These are phyloP conservation scores for Spodoptera littoralis DNA, from an alignment of 2,888 invertebrate genomes.

Conservation along the genomic window DNA sequence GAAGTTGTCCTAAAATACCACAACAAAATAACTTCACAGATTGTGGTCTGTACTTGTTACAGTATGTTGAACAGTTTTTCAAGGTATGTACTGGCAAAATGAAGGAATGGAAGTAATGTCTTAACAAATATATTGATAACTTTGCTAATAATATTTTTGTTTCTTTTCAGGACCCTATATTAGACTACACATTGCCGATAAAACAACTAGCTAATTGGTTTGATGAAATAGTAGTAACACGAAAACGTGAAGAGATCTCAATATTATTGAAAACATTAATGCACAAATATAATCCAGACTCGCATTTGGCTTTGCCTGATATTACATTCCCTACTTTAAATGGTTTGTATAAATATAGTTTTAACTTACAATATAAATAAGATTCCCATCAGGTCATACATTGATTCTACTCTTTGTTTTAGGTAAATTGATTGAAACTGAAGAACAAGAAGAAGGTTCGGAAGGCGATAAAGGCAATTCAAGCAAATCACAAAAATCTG, in stretches of 20 bases:
- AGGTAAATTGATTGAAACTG: constrained; percentile 90
- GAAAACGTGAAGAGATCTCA: constrained; percentile 96
- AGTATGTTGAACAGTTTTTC: constrained; percentile 99
- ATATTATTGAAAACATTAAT: constrained; percentile 93
- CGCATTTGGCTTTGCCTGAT: constrained; percentile 91
- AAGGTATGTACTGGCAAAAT: constrained; percentile 84
- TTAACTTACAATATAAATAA: neutral
- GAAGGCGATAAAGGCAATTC: constrained; percentile 82
- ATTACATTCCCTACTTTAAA: constrained; percentile 93
- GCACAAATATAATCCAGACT: constrained; percentile 91
- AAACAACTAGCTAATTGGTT: constrained; percentile 96
- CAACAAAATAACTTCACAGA: constrained; percentile 99
- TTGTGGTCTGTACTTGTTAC: constrained; percentile 98
- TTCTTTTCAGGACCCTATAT: constrained; percentile 92
- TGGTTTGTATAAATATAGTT: constrained; percentile 78
- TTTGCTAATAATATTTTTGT: too few species aligned
- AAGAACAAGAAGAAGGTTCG: constrained; percentile 88
- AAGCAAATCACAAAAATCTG: constrained; percentile 71
- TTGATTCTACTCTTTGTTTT: constrained; percentile 46
- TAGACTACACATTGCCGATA: constrained; percentile 95
- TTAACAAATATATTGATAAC: neutral
- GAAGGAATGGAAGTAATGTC: neutral
- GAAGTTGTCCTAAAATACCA: constrained; percentile 97
- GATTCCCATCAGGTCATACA: too few species aligned
- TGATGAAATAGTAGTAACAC: constrained; percentile 93